Percentiles rank a stretch among this genome's conserved stretches.
phyloP scores from a whole-genome alignment of 2,888 invertebrate genomes.

The Cosmia pyralina region DNA sequence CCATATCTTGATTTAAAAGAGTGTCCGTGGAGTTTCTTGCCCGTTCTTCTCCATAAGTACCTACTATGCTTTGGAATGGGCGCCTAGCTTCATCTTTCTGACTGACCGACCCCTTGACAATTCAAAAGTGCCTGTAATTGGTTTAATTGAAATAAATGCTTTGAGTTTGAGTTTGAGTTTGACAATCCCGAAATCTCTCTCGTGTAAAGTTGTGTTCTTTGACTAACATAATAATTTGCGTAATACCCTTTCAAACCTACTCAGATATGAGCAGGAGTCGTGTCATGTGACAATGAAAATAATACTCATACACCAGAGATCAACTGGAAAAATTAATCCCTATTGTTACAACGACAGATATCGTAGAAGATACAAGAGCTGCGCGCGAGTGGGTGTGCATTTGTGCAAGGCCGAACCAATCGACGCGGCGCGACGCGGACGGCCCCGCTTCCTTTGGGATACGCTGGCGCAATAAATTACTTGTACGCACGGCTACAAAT shows the following conservation, averaged over 20 bases:
- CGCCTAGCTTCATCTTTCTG: too few species aligned
- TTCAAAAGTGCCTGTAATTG: too few species aligned
- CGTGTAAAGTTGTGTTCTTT: not conserved
- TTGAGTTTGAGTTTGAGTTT: too few species aligned
- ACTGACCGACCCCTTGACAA: too few species aligned
- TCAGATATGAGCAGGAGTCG: not conserved
- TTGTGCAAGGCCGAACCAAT: conserved; percentile 70
- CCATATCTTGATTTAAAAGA: too few species aligned
- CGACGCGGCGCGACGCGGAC: conserved; percentile 40
- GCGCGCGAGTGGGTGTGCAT: conserved; percentile 56
- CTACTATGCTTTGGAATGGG: too few species aligned
- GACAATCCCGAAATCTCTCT: not conserved
- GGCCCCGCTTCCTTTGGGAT: conserved; percentile 68
- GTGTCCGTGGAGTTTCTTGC: too few species aligned
- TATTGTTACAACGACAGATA: conserved; percentile 37
- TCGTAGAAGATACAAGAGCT: conserved; percentile 35
- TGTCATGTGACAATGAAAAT: conserved; percentile 16
- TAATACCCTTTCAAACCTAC: not conserved
- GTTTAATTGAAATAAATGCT: too few species aligned
- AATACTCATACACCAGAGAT: conserved; percentile 43
- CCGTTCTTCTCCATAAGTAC: too few species aligned
- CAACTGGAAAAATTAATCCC: conserved; percentile 57
- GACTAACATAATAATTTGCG: not conserved
- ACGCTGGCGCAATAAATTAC: conserved; percentile 43
- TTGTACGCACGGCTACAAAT: too few species aligned